Conservation (phyloP, 2,113 vertebrate genomes). For the Merops nubicus region DNA sequence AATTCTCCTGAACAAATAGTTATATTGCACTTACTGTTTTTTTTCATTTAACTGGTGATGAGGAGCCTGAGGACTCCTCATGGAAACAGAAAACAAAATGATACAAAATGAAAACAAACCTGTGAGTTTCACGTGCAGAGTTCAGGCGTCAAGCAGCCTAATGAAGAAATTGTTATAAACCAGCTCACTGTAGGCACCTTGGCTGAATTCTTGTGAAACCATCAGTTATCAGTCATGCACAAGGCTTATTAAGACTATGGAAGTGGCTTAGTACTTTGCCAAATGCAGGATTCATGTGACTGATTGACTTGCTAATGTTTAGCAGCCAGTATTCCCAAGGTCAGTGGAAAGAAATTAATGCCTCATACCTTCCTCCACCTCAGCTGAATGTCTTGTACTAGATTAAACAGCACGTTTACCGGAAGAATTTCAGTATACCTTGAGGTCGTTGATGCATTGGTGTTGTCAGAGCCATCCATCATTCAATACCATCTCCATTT, state of each 20-base stretch:
- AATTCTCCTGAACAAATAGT: neutral
- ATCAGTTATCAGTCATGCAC: neutral
- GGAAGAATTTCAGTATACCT: conserved; percentile 44
- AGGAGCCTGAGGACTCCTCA: neutral
- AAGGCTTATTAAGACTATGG: neutral
- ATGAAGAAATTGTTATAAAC: neutral
- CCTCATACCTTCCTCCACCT: neutral
- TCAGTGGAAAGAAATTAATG: neutral
- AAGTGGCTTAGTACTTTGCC: neutral
- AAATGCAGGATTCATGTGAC: neutral
- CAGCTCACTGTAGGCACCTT: neutral
- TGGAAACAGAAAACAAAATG: neutral
- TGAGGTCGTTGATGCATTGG: neutral
- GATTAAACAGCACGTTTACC: conserved; percentile 65
- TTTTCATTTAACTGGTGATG: neutral
- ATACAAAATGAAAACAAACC: too few species aligned
- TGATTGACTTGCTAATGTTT: neutral
- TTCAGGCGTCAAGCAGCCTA: neutral
- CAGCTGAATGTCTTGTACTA: conserved; percentile 44
- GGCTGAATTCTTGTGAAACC: neutral
- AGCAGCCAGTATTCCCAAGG: neutral
- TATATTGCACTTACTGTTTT: neutral
- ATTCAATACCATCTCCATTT: conserved; percentile 42
- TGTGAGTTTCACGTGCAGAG: neutral
- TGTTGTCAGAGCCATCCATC: conserved; percentile 61